Evolutionary conservation across 2,797 vertebrate species (phyloP).

Genomic region (Chlorospingus flavigularis): DNA sequence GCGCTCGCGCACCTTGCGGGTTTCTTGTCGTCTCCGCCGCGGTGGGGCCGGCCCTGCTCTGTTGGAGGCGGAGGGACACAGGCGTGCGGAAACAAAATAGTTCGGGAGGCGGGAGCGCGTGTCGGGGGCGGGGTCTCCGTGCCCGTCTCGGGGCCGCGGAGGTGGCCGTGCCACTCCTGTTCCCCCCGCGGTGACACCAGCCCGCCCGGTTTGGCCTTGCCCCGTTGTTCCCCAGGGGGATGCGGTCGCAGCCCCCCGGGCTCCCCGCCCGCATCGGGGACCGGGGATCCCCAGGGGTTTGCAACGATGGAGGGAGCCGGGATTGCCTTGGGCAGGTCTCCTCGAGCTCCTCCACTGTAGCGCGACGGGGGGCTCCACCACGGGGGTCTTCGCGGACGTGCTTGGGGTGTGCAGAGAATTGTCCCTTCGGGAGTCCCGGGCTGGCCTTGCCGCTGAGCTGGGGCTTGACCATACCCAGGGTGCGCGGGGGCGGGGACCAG

Average conservation of each 20-base stretch:
- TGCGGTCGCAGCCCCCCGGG: neutral
- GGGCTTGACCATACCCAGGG: too few relatives aligned
- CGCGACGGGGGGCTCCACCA: neutral
- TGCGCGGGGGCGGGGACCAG: neutral
- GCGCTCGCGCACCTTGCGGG: slow-evolving; percentile 38
- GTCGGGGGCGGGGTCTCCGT: neutral
- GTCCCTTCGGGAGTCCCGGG: neutral
- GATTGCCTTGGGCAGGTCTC: neutral
- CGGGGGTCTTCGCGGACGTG: fast-evolving
- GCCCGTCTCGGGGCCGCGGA: neutral
- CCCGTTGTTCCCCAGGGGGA: neutral
- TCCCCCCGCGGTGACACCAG: fast-evolving
- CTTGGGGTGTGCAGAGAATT: neutral
- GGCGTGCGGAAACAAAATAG: slow-evolving; percentile 43
- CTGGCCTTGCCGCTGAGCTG: neutral
- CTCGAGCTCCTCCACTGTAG: neutral
- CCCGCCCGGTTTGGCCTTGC: neutral
- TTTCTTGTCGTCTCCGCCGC: slow-evolving; percentile 46
- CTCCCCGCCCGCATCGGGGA: fast-evolving
- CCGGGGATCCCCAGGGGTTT: fast-evolving
- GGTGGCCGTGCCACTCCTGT: too few relatives aligned
- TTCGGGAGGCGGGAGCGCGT: neutral
- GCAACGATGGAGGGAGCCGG: fast-evolving
- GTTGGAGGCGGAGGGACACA: neutral
- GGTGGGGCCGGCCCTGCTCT: slow-evolving; percentile 41